phyloP scores from a whole-genome alignment of 1,140 invertebrate genomes.

The silkworm (Bombyx mori) region DNA sequence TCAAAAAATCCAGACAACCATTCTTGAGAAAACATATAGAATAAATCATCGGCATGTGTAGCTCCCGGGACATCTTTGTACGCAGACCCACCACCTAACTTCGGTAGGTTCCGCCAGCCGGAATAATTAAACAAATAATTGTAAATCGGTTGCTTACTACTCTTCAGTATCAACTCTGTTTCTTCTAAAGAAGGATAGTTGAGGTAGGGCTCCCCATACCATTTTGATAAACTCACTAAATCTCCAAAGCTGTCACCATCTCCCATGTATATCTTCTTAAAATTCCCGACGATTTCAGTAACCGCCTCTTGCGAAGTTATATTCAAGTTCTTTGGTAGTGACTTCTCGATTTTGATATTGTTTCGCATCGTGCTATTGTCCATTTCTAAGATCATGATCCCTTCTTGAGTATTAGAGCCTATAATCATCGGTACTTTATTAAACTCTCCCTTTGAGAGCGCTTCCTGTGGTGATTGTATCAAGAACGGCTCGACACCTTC shows the following conservation, averaged over 20 bases:
- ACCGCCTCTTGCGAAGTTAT: conserved; percentile 22
- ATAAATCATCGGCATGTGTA: conserved; percentile 8
- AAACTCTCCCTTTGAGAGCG: conserved; percentile 33
- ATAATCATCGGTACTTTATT: conserved; percentile 53
- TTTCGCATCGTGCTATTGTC: conserved; percentile 35
- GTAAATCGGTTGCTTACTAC: conserved; percentile 24
- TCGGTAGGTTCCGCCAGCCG: conserved; percentile 6
- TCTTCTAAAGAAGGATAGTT: conserved; percentile 32
- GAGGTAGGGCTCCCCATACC: conserved; percentile 38
- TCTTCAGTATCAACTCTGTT: conserved; percentile 32
- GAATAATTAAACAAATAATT: conserved; percentile 9
- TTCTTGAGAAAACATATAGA: conserved; percentile 5
- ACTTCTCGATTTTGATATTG: conserved; percentile 29
- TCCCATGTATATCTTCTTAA: conserved; percentile 30
- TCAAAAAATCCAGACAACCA: conserved; percentile 2
- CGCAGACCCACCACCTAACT: background rate
- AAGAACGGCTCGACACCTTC: conserved; percentile 47
- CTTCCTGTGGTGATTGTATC: conserved; percentile 32
- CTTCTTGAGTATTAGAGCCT: conserved; percentile 42
- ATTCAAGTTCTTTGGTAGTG: conserved; percentile 38
- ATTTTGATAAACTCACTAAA: conserved; percentile 26
- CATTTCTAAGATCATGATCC: conserved; percentile 28
- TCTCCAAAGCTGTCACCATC: conserved; percentile 19
- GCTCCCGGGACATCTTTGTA: conserved; percentile 3
- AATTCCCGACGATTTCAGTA: conserved; percentile 16